Percentiles rank a stretch among this genome's conserved stretches.
Conservation (phyloP, 2,888 invertebrate species). For the Coronaproctus castanopsis region DNA sequence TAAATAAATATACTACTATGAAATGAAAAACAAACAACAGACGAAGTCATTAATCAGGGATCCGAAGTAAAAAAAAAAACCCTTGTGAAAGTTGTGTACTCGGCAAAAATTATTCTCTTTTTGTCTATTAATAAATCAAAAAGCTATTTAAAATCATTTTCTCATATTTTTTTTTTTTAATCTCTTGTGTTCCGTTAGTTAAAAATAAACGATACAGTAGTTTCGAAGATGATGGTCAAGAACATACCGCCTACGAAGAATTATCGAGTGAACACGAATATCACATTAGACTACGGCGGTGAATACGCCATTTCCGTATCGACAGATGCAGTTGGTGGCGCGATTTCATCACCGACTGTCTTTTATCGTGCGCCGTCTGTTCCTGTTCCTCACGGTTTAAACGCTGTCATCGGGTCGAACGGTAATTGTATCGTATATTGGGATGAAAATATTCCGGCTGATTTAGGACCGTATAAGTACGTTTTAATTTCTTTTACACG, state of each 20-base stretch:
- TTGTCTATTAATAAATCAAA: too few species aligned
- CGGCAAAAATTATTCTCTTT: too few species aligned
- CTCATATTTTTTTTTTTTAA: constrained; percentile 2
- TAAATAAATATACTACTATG: too few species aligned
- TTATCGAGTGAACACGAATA: constrained; percentile 12
- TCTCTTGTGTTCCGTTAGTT: background rate
- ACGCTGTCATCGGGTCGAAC: constrained; percentile 36
- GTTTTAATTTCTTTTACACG: background rate
- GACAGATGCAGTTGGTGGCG: constrained; percentile 27
- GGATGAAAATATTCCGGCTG: constrained; percentile 32
- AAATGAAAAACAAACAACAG: too few species aligned
- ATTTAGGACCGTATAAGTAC: constrained; percentile 21
- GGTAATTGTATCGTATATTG: constrained; percentile 45
- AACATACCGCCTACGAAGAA: constrained; percentile 26
- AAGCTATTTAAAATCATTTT: background rate
- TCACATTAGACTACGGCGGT: constrained; percentile 30
- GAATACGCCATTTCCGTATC: constrained; percentile 33
- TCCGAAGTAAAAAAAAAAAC: too few species aligned
- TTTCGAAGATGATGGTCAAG: constrained; percentile 30
- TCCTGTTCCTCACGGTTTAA: constrained; percentile 40
- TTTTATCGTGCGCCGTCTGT: constrained; percentile 35
- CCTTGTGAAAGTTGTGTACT: too few species aligned
- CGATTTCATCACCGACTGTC: constrained; percentile 31
- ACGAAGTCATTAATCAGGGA: too few species aligned
- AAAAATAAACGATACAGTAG: constrained; percentile 3